phyloP scores from a whole-genome alignment of 2,113 vertebrate genomes.

The Platichthys flesus region DNA sequence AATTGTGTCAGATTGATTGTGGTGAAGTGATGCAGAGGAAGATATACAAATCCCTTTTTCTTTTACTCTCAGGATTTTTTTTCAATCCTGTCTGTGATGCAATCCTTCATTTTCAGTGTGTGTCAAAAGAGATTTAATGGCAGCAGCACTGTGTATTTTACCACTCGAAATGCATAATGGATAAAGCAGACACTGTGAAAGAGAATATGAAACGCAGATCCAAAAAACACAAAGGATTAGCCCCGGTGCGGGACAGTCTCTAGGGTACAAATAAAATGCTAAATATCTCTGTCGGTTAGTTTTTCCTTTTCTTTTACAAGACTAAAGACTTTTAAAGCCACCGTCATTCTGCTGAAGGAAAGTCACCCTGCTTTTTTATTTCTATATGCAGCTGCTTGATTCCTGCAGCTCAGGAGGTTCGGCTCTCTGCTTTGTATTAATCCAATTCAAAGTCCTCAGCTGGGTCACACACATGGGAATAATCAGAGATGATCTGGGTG shows the following conservation, averaged over 20 bases:
- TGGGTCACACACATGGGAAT: slow-evolving; percentile 70
- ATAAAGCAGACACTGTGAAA: slow-evolving; percentile 64
- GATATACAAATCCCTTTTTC: not conserved
- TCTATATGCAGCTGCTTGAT: slow-evolving; percentile 41
- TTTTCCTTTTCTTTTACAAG: slow-evolving; percentile 3
- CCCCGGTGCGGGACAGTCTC: slow-evolving; percentile 45
- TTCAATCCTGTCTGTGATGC: slow-evolving; percentile 31
- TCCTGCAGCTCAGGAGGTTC: slow-evolving; percentile 37
- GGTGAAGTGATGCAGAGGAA: not conserved
- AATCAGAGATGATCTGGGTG: slow-evolving; percentile 60
- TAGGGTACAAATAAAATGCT: slow-evolving; percentile 57
- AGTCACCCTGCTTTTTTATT: slow-evolving; percentile 27
- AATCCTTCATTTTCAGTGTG: slow-evolving; percentile 49
- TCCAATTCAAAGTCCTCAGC: slow-evolving; percentile 15
- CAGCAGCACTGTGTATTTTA: slow-evolving; percentile 52
- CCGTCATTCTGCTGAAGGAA: slow-evolving; percentile 12
- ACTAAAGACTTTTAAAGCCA: slow-evolving; percentile 9
- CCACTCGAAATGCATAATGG: slow-evolving; percentile 69
- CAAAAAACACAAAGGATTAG: slow-evolving; percentile 67
- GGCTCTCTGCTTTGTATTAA: slow-evolving; percentile 27
- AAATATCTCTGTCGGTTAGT: slow-evolving; percentile 43
- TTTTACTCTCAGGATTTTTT: slow-evolving; percentile 17
- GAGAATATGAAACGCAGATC: slow-evolving; percentile 62
- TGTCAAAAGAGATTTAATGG: slow-evolving; percentile 61
- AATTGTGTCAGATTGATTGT: not conserved